phyloP scores from a whole-genome alignment of 2,888 invertebrate species.

The Pogonocherus hispidulus region DNA sequence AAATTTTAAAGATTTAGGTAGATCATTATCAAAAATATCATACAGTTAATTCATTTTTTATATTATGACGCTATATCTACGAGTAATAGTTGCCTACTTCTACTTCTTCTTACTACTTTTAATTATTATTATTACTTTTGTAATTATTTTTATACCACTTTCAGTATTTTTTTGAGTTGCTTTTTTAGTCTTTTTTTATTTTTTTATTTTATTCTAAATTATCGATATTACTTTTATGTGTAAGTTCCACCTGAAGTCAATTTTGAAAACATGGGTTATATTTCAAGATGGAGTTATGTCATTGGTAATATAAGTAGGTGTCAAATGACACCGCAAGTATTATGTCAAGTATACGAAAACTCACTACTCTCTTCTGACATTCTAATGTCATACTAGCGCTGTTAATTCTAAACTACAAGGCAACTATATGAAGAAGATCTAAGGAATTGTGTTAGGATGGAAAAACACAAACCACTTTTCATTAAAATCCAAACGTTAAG shows the following conservation, averaged over 20 bases:
- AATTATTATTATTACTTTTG: too few relatives aligned
- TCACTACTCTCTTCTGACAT: constrained; percentile 33
- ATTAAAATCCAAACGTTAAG: constrained; percentile 46
- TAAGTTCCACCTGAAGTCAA: neutral
- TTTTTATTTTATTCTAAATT: too few relatives aligned
- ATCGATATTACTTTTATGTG: too few relatives aligned
- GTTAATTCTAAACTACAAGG: constrained; percentile 32
- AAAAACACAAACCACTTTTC: constrained; percentile 52
- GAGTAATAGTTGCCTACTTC: too few relatives aligned
- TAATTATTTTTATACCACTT: too few relatives aligned
- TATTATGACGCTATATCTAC: too few relatives aligned
- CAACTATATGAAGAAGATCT: constrained; percentile 16
- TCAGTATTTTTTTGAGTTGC: too few relatives aligned
- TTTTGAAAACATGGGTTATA: neutral
- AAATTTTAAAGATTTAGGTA: neutral
- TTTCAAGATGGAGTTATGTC: neutral
- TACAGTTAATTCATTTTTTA: too few relatives aligned
- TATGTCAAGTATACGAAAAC: constrained; percentile 4
- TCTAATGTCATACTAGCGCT: constrained; percentile 54
- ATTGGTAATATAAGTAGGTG: constrained; percentile 10
- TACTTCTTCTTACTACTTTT: too few relatives aligned
- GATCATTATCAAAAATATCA: too few relatives aligned
- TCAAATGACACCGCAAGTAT: constrained; percentile 16
- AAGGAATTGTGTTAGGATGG: neutral
- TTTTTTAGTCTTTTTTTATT: too few relatives aligned